These are phyloP conservation scores for Poecilia wingei DNA, from an alignment of 2,797 vertebrate genomes.

Conservation along the genomic window DNA sequence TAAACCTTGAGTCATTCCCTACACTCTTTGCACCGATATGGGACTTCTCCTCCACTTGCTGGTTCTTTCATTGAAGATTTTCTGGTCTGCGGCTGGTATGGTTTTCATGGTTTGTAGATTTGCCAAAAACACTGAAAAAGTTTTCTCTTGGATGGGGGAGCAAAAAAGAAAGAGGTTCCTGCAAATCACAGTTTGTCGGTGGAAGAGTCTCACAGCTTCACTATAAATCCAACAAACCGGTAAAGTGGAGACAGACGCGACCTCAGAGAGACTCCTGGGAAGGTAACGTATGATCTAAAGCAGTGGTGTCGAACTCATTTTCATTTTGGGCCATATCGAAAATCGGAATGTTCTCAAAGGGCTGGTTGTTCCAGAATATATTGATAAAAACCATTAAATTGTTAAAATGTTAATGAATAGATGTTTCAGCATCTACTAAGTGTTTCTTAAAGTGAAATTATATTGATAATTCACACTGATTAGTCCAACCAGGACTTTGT, in stretches of 20 bases:
- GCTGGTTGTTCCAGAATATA: no score
- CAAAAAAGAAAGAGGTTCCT: constrained; percentile 2
- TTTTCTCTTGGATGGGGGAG: neutral
- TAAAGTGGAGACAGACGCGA: constrained; percentile 34
- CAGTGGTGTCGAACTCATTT: no score
- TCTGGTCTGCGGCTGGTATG: constrained; percentile 14
- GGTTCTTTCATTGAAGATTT: constrained; percentile 39
- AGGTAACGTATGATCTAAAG: constrained; percentile 16
- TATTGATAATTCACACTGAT: no score
- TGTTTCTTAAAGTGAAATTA: no score
- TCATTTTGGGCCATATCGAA: no score
- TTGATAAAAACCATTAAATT: no score
- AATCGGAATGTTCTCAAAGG: no score
- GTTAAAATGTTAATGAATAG: no score
- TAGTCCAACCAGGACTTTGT: no score
- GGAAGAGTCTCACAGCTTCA: constrained; percentile 33
- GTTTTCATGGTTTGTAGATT: neutral
- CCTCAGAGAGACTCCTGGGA: constrained; percentile 39
- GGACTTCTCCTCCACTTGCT: constrained; percentile 37
- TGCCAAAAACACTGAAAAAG: neutral
- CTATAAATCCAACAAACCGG: constrained; percentile 12
- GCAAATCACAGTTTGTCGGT: constrained; percentile 24
- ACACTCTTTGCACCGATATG: constrained; percentile 15
- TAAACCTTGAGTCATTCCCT: constrained; percentile 52
- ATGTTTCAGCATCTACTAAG: no score